Conservation (phyloP, 1,140 invertebrate species). For the Parasteatoda tepidariorum region DNA sequence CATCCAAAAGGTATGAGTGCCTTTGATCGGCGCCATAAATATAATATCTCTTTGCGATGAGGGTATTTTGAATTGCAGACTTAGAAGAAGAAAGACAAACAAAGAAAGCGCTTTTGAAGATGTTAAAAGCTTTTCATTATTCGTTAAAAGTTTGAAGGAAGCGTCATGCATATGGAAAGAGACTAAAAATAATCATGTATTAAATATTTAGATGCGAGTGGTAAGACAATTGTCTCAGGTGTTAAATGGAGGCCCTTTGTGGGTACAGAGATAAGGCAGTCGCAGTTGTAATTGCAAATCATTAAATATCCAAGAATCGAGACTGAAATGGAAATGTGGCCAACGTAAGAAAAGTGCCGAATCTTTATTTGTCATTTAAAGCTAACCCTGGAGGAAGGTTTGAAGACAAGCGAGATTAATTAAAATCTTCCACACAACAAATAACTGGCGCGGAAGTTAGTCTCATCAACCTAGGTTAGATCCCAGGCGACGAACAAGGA, state of each 20-base stretch:
- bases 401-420: slow-evolving; percentile 60
- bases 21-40: neutral
- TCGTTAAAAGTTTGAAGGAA: slow-evolving; percentile 16
- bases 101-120: slow-evolving; percentile 19
- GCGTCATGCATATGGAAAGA: slow-evolving; percentile 51
- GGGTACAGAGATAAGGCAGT: slow-evolving; percentile 31
- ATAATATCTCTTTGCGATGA: neutral
- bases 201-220: slow-evolving; percentile 54
- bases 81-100: neutral
- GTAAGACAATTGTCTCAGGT: slow-evolving; percentile 51
- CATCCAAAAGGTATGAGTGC: neutral
- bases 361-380: slow-evolving; percentile 62
- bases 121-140: slow-evolving; percentile 37
- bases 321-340: slow-evolving; percentile 48
- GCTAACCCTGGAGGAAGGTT: slow-evolving; percentile 52
- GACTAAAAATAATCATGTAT: slow-evolving; percentile 57
- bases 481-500: slow-evolving; percentile 27
- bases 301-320: slow-evolving; percentile 57
- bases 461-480: slow-evolving; percentile 48
- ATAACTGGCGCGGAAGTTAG: slow-evolving; percentile 50
- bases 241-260: slow-evolving; percentile 56
- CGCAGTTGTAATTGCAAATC: slow-evolving; percentile 58
- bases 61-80: neutral
- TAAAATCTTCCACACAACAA: slow-evolving; percentile 61
- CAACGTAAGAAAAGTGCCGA: slow-evolving; percentile 45